A percentile compares a stretch with the other conserved stretches of the same genome.
These are phyloP conservation scores for Cacatua alba DNA, from an alignment of 2,113 vertebrate genomes.

Conservation along the genomic window DNA sequence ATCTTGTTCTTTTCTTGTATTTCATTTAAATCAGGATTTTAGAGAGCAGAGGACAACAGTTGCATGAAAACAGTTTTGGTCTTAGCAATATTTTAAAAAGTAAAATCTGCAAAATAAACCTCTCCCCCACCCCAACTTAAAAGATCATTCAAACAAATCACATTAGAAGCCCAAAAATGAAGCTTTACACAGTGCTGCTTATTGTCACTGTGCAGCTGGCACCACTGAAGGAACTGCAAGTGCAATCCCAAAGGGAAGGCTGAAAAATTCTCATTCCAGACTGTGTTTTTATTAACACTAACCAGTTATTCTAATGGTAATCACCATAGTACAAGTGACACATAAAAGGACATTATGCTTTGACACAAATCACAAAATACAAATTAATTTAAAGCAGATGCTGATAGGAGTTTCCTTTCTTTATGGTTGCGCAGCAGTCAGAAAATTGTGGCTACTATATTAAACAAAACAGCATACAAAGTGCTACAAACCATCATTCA, in stretches of 20 bases:
- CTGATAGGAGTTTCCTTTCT: background rate
- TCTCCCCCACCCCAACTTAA: background rate
- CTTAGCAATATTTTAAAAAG: background rate
- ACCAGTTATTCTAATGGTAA: background rate
- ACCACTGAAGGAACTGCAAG: background rate
- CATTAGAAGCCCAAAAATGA: background rate
- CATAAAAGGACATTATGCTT: background rate
- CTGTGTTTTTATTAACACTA: background rate
- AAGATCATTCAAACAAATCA: background rate
- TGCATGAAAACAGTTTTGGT: background rate
- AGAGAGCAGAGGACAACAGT: background rate
- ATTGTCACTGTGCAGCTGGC: background rate
- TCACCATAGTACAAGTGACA: background rate
- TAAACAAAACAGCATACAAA: background rate
- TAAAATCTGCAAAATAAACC: background rate
- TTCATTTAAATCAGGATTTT: background rate
- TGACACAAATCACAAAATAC: background rate
- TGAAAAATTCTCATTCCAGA: background rate
- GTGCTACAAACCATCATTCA: background rate
- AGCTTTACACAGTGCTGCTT: background rate
- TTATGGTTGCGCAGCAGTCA: background rate
- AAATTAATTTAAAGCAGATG: constrained; percentile 5
- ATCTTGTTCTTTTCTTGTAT: background rate
- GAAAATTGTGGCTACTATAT: background rate
- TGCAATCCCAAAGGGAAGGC: background rate